Percentiles rank a stretch among this genome's conserved stretches.
These are phyloP conservation scores for Leptopilina clavipes DNA, from an alignment of 1,140 invertebrate genomes.

Conservation along the genomic window DNA sequence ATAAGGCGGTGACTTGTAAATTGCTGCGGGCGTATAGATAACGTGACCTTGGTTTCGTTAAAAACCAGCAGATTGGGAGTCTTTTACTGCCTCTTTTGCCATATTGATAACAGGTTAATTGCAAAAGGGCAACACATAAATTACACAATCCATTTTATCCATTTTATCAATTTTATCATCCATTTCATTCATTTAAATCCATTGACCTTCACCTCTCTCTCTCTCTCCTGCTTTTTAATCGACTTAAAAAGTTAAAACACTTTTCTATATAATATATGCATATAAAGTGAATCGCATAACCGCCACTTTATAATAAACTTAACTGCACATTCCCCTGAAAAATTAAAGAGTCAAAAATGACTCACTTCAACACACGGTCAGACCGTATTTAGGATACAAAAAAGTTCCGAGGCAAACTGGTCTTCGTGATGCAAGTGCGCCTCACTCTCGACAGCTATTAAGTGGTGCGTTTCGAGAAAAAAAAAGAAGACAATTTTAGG, in stretches of 20 bases:
- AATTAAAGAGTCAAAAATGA: not conserved
- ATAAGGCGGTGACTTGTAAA: constrained; percentile 40
- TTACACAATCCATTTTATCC: constrained; percentile 57
- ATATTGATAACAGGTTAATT: constrained; percentile 56
- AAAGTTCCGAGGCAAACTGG: not conserved
- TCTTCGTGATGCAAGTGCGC: not conserved
- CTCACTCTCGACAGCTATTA: not conserved
- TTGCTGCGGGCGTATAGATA: constrained; percentile 55
- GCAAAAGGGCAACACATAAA: constrained; percentile 55
- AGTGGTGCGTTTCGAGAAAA: not conserved
- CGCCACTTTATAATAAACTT: constrained; percentile 34
- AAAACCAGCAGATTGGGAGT: constrained; percentile 31
- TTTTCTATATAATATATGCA: too few species aligned
- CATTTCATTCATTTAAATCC: constrained; percentile 63
- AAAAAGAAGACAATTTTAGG: too few species aligned
- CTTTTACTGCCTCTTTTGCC: constrained; percentile 47
- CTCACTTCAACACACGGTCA: not conserved
- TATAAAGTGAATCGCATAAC: constrained; percentile 43
- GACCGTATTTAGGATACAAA: constrained; percentile 14
- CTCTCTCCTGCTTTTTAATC: constrained; percentile 44
- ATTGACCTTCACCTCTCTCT: constrained; percentile 69
- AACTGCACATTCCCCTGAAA: not conserved
- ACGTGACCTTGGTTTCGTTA: constrained; percentile 60
- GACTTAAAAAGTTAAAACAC: too few species aligned
- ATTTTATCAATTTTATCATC: too few species aligned